phyloP scores from a whole-genome alignment of 1,140 invertebrate species.

The Bursaphelenchus mucronatus region DNA sequence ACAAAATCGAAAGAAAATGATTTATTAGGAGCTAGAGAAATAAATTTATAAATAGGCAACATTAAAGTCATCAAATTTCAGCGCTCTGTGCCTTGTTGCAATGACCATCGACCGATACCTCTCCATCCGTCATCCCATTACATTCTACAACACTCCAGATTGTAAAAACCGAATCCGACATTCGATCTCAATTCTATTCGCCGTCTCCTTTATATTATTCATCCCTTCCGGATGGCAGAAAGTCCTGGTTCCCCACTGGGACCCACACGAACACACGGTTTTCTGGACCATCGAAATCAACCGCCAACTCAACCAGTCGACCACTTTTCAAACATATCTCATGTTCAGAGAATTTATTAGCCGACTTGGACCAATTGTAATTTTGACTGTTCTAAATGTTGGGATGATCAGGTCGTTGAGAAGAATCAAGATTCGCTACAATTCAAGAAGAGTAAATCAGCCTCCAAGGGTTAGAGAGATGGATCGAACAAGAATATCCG shows the following conservation, averaged over 20 bases:
- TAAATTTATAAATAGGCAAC: too few species aligned
- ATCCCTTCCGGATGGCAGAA: conserved; percentile 47
- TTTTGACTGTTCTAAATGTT: conserved; percentile 50
- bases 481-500: conserved; percentile 45
- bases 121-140: conserved; percentile 48
- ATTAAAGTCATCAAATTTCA: conserved; percentile 12
- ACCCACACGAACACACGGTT: conserved; percentile 12
- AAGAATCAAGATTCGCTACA: conserved; percentile 37
- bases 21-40: too few species aligned
- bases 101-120: conserved; percentile 54
- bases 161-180: conserved; percentile 23
- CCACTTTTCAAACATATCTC: conserved; percentile 41
- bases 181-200: conserved; percentile 38
- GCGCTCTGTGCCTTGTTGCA: conserved; percentile 51
- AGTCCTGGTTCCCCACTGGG: conserved; percentile 20
- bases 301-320: conserved; percentile 19
- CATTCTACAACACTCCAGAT: conserved; percentile 45
- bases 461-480: conserved; percentile 27
- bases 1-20: too few species aligned
- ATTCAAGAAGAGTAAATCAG: conserved; percentile 20
- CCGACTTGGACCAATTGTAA: conserved; percentile 50
- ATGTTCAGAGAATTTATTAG: conserved; percentile 45
- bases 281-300: conserved; percentile 29
- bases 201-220: conserved; percentile 43
- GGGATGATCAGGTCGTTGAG: conserved; percentile 43